Evolutionary conservation across 2,113 vertebrate genomes (phyloP).

Genomic region (Pundamilia nyererei): DNA sequence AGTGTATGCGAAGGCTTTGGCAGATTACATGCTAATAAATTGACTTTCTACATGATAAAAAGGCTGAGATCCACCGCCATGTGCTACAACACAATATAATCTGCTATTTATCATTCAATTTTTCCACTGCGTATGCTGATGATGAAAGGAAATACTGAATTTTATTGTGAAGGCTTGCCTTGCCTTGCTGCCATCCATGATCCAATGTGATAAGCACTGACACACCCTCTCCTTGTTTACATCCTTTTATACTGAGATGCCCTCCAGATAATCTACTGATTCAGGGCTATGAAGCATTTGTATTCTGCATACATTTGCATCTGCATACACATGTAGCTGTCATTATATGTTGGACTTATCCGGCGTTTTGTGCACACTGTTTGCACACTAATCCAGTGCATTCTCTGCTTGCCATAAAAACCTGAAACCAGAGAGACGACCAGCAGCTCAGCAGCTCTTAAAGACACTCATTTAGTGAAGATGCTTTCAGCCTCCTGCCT

Average conservation of each 20-base stretch:
- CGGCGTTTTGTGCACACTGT: neutral
- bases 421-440: neutral
- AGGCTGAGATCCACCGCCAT: neutral
- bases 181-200: neutral
- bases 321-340: neutral
- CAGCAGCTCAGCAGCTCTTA: conserved; percentile 23
- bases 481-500: conserved; percentile 26
- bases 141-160: neutral
- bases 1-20: neutral
- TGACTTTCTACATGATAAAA: neutral
- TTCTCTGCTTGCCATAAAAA: neutral
- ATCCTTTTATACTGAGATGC: neutral
- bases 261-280: conserved; percentile 1
- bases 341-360: neutral
- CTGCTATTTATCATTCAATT: neutral
- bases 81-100: neutral
- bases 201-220: neutral
- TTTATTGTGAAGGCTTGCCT: neutral
- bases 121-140: neutral
- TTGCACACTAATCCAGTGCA: neutral
- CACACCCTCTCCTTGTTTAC: conserved; percentile 10
- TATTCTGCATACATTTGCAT: neutral
- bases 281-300: neutral
- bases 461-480: conserved; percentile 32
- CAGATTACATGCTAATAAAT: neutral